These are phyloP conservation scores for Gallinago nigripennis DNA, from an alignment of 2,797 vertebrate species.

Conservation along the genomic window DNA sequence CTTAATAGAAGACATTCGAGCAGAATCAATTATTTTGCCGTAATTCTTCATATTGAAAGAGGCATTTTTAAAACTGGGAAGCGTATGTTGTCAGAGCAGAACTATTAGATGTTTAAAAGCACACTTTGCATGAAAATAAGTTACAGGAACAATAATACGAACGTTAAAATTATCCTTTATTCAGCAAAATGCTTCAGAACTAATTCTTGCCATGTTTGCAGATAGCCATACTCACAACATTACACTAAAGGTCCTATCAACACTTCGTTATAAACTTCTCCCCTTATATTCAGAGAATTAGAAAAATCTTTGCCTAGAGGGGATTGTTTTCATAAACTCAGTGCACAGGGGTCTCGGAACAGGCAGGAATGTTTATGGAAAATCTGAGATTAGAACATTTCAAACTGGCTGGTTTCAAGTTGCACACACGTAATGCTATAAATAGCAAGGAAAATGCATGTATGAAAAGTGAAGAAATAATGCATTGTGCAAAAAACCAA, in stretches of 20 bases:
- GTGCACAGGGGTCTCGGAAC: background rate
- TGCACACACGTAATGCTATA: constrained; percentile 19
- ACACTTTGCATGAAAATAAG: background rate
- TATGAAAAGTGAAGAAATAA: background rate
- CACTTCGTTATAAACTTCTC: constrained; percentile 9
- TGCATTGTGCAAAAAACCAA: background rate
- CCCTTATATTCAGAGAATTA: constrained; percentile 10
- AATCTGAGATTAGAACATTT: constrained; percentile 50
- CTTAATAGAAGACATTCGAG: constrained; percentile 14
- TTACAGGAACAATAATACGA: background rate
- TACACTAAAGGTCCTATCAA: background rate
- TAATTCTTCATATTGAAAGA: background rate
- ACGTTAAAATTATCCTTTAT: background rate
- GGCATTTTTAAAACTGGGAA: background rate
- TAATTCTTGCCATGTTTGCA: background rate
- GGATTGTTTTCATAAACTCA: constrained; percentile 2
- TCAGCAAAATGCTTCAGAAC: background rate
- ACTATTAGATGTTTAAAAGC: background rate
- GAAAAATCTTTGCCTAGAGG: constrained; percentile 22
- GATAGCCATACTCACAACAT: background rate
- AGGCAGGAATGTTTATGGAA: constrained; percentile 61
- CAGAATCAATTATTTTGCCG: constrained; percentile 40
- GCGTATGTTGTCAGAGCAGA: background rate
- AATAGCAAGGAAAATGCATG: background rate
- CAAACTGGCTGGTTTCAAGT: constrained; percentile 28